A percentile compares a stretch with the other conserved stretches of the same genome.
These are phyloP conservation scores for Ceratosolen solmsi DNA, from an alignment of 1,140 invertebrate species.

Conservation along the genomic window DNA sequence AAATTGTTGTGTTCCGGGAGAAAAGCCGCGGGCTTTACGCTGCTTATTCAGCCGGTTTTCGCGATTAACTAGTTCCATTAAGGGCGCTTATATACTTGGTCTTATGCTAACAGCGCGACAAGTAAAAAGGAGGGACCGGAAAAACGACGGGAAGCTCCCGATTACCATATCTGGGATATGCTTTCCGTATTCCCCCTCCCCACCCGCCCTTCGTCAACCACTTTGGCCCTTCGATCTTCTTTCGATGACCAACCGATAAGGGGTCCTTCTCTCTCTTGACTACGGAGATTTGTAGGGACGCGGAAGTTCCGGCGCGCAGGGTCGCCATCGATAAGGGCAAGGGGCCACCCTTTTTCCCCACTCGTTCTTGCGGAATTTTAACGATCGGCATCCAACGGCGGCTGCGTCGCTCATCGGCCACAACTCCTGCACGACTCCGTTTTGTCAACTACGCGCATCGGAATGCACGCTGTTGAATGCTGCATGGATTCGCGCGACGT, in stretches of 20 bases:
- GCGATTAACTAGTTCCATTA: not conserved
- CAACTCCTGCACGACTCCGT: not conserved
- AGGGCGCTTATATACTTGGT: not conserved
- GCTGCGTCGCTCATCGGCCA: not conserved
- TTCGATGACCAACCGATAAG: not conserved
- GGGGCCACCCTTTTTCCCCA: not conserved
- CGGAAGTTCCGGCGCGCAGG: not conserved
- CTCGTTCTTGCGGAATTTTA: not conserved
- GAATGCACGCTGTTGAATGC: not conserved
- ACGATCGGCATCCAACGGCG: not conserved
- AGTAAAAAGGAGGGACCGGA: not conserved
- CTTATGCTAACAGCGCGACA: not conserved
- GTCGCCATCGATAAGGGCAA: not conserved
- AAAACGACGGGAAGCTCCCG: slow-evolving; percentile 27
- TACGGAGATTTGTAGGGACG: not conserved
- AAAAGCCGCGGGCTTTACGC: not conserved
- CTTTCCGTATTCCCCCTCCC: not conserved
- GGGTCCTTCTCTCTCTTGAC: not conserved
- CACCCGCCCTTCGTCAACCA: not conserved
- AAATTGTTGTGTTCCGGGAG: not conserved
- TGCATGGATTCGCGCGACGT: not conserved
- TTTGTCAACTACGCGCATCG: not conserved
- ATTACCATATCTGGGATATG: slow-evolving; percentile 25
- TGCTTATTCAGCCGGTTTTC: not conserved
- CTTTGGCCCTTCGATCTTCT: not conserved